phyloP scores from a whole-genome alignment of 2,888 invertebrate species.

The Dynastes grantii region DNA sequence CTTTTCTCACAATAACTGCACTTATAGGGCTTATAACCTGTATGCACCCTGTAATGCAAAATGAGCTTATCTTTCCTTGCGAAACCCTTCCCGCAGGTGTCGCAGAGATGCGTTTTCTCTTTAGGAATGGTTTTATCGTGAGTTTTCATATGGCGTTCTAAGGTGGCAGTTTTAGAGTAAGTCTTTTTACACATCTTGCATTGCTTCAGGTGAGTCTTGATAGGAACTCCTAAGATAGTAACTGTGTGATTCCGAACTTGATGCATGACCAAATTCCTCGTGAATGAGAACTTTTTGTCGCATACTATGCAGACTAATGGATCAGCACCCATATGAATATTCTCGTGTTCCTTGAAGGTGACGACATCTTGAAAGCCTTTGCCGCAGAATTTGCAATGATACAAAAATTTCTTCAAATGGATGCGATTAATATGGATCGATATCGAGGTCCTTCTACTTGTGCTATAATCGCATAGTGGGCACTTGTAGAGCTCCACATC shows the following conservation, averaged over 20 bases:
- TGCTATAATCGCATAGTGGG: conserved; percentile 62
- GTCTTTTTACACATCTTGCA: conserved; percentile 62
- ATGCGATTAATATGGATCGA: conserved; percentile 75
- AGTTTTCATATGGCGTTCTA: conserved; percentile 70
- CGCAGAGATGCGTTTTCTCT: conserved; percentile 65
- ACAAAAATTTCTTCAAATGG: conserved; percentile 71
- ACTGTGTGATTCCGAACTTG: conserved; percentile 64
- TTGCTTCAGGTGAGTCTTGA: conserved; percentile 69
- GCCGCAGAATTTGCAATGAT: conserved; percentile 71
- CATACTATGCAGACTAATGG: conserved; percentile 70
- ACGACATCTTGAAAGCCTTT: conserved; percentile 70
- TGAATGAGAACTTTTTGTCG: conserved; percentile 66
- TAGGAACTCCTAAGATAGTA: conserved; percentile 67
- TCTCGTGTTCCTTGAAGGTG: conserved; percentile 69
- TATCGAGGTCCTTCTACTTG: conserved; percentile 60
- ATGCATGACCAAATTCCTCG: conserved; percentile 61
- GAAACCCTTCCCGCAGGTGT: conserved; percentile 66
- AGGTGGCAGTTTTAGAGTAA: conserved; percentile 61
- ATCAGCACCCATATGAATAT: conserved; percentile 67
- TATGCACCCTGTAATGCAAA: conserved; percentile 65
- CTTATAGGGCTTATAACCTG: conserved; percentile 65
- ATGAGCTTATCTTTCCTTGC: conserved; percentile 64
- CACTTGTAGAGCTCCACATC: conserved; percentile 61
- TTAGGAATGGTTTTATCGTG: conserved; percentile 61
- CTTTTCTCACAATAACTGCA: conserved; percentile 65